Percentiles rank a stretch among this genome's conserved stretches.
phyloP scores from a whole-genome alignment of 2,113 vertebrate genomes.

The Charadrius vociferus region DNA sequence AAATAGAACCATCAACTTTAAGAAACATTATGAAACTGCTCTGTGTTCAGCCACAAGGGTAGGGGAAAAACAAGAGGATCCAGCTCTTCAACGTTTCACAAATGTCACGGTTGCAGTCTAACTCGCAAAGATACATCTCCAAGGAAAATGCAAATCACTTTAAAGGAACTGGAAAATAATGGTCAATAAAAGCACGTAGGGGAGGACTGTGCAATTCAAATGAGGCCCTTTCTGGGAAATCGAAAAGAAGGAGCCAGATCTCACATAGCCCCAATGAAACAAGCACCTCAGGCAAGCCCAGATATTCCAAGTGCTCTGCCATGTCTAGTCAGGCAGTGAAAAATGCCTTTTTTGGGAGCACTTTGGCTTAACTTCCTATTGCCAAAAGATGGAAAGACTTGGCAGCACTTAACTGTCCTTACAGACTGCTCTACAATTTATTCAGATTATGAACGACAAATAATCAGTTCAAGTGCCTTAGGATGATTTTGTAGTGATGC shows the following conservation, averaged over 20 bases:
- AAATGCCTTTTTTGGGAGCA: background rate
- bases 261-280: background rate
- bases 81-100: background rate
- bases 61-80: background rate
- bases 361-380: background rate
- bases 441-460: background rate
- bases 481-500: background rate
- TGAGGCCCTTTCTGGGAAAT: background rate
- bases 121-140: background rate
- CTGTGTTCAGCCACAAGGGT: background rate
- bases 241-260: background rate
- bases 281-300: background rate
- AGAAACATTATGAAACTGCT: background rate
- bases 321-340: background rate
- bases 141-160: background rate
- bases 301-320: background rate
- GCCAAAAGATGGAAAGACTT: background rate
- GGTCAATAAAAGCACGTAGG: background rate
- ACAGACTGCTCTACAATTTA: background rate
- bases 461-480: background rate
- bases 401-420: background rate
- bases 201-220: background rate
- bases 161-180: background rate
- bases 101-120: background rate
- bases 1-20: background rate